phyloP scores from a whole-genome alignment of 2,888 invertebrate species.

The Caenorhabditis doughertyi region DNA sequence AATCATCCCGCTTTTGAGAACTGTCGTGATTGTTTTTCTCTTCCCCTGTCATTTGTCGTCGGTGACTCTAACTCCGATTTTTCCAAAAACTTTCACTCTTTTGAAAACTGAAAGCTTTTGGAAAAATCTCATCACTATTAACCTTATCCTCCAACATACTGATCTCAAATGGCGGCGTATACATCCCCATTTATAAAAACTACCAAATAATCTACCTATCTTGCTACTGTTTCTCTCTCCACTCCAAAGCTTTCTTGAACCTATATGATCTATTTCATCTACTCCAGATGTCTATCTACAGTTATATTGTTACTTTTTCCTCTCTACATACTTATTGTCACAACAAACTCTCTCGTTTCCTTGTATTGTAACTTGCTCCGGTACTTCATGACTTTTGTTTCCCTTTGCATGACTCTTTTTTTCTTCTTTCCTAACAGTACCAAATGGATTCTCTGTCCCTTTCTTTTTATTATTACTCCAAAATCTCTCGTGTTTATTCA shows the following conservation, averaged over 20 bases:
- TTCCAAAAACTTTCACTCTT: neutral
- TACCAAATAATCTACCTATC: slow-evolving; percentile 45
- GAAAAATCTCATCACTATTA: slow-evolving; percentile 13
- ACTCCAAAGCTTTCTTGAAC: slow-evolving; percentile 63
- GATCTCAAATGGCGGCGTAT: slow-evolving; percentile 64
- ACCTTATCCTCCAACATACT: slow-evolving; percentile 40
- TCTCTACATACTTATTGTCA: slow-evolving; percentile 40
- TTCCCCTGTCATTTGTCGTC: slow-evolving; percentile 43
- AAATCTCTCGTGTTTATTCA: slow-evolving; percentile 59
- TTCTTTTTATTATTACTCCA: neutral
- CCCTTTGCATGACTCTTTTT: slow-evolving; percentile 43
- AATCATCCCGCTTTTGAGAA: slow-evolving; percentile 13
- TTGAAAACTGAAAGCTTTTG: neutral
- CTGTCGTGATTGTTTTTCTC: slow-evolving; percentile 43
- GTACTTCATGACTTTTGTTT: slow-evolving; percentile 57
- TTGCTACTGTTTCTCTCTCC: slow-evolving; percentile 46
- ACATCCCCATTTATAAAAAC: neutral
- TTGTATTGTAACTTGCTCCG: slow-evolving; percentile 55
- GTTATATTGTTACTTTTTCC: slow-evolving; percentile 20
- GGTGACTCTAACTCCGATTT: slow-evolving; percentile 59
- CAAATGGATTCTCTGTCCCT: neutral
- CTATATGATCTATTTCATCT: slow-evolving; percentile 58
- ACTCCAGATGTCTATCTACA: slow-evolving; percentile 47
- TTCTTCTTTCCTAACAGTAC: slow-evolving; percentile 13
- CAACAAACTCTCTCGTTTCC: slow-evolving; percentile 3